Evolutionary conservation across 1,140 invertebrate genomes (phyloP).

Genomic region (Pogonomyrmex californicus): DNA sequence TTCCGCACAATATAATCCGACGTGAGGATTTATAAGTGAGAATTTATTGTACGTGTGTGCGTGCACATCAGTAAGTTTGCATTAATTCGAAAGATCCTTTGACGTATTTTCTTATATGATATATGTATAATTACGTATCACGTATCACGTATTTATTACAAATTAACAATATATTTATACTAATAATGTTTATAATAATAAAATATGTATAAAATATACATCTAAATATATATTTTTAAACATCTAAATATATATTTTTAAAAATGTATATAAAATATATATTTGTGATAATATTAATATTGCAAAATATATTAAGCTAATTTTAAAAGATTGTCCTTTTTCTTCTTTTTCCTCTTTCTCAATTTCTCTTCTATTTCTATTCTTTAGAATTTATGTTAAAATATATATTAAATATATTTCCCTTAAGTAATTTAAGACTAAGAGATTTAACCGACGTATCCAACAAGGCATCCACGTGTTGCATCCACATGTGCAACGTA

Average conservation of each 20-base stretch:
- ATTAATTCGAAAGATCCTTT: not conserved
- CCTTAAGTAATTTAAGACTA: slow-evolving; percentile 14
- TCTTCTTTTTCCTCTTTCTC: not conserved
- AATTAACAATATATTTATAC: not conserved
- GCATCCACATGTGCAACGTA: not conserved
- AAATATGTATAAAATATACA: not conserved
- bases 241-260: too few relatives aligned
- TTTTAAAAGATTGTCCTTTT: not conserved
- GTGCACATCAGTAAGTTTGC: not conserved
- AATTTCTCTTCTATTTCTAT: not conserved
- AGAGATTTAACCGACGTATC: not conserved
- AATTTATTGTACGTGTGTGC: not conserved
- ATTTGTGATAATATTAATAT: not conserved
- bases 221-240: too few relatives aligned
- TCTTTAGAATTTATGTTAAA: slow-evolving; percentile 1
- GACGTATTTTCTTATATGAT: not conserved
- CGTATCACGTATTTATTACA: not conserved
- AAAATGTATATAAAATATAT: too few relatives aligned
- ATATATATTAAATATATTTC: not conserved
- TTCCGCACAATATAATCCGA: slow-evolving; percentile 20
- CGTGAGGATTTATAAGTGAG: not conserved
- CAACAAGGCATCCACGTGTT: not conserved
- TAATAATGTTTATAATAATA: not conserved
- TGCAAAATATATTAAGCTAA: not conserved
- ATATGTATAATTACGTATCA: not conserved